phyloP scores from a whole-genome alignment of 1,140 invertebrate species.

The Bacillus rossius region DNA sequence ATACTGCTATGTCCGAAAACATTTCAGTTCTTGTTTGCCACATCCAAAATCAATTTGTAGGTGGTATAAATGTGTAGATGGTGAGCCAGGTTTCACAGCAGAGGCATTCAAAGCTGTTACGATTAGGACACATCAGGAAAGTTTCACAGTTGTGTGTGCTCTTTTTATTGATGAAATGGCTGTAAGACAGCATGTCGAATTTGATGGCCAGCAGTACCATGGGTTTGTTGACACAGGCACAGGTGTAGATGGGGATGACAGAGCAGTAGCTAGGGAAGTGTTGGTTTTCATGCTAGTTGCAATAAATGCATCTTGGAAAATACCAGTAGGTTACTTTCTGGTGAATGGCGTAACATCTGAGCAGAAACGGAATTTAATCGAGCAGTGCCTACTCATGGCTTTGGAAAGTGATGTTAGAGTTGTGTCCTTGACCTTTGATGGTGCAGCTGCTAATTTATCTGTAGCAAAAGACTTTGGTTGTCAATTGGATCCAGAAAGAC shows the following conservation, averaged over 20 bases:
- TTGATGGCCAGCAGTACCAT: slow-evolving; percentile 13
- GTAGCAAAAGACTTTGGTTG: slow-evolving; percentile 5
- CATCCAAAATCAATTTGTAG: slow-evolving; percentile 35
- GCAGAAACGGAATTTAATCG: not conserved
- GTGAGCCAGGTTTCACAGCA: slow-evolving; percentile 36
- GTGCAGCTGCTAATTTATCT: slow-evolving; percentile 7
- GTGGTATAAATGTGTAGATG: slow-evolving; percentile 38
- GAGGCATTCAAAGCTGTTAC: slow-evolving; percentile 35
- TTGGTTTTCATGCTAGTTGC: slow-evolving; percentile 7
- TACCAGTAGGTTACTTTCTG: slow-evolving; percentile 12
- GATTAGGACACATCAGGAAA: slow-evolving; percentile 16
- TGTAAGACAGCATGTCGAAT: slow-evolving; percentile 17
- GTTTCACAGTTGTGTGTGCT: slow-evolving; percentile 5
- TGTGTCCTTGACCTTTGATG: slow-evolving; percentile 16
- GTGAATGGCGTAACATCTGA: not conserved
- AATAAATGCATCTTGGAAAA: slow-evolving; percentile 9
- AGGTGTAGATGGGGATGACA: not conserved
- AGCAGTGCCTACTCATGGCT: not conserved
- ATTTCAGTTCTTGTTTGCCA: slow-evolving; percentile 36
- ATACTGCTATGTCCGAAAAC: slow-evolving; percentile 38
- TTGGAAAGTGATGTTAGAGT: not conserved
- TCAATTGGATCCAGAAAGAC: not conserved
- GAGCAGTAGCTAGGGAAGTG: slow-evolving; percentile 7
- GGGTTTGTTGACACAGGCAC: slow-evolving; percentile 16
- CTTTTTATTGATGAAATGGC: slow-evolving; percentile 19